Percentiles rank a stretch among this genome's conserved stretches.
Conservation (phyloP, 1,140 invertebrate genomes). For the Drosophila mayri region DNA sequence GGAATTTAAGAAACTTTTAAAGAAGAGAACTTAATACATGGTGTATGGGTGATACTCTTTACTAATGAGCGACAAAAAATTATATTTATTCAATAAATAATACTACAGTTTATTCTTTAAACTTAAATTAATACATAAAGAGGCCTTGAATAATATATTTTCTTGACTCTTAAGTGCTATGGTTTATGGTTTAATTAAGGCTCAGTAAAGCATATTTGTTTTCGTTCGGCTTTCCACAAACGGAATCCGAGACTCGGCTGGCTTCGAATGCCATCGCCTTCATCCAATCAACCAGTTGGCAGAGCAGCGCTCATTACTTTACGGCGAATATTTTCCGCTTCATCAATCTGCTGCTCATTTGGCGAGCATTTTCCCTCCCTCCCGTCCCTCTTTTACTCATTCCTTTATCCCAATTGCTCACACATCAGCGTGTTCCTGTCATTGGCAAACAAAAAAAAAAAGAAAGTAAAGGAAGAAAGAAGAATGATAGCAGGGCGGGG, state of each 20-base stretch:
- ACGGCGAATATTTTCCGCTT: slow-evolving; percentile 32
- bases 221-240: not conserved
- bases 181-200: slow-evolving; percentile 1
- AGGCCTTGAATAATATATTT: not conserved
- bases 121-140: not conserved
- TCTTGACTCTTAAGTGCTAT: not conserved
- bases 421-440: slow-evolving; percentile 37
- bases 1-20: not conserved
- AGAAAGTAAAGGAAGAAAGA: slow-evolving; percentile 5
- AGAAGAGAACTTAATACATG: not conserved
- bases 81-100: not conserved
- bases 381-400: slow-evolving; percentile 2
- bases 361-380: slow-evolving; percentile 10
- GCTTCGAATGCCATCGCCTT: not conserved
- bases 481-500: slow-evolving; percentile 1
- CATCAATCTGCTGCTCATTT: slow-evolving; percentile 49
- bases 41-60: too few species aligned
- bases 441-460: slow-evolving; percentile 27
- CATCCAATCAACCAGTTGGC: slow-evolving; percentile 32
- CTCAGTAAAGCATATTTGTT: not conserved
- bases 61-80: not conserved
- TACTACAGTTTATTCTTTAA: too few species aligned
- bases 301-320: slow-evolving; percentile 42
- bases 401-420: slow-evolving; percentile 16
- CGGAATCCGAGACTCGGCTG: not conserved